Base-by-base conservation (phyloP, 2,113 vertebrate species). In the human region DNA sequence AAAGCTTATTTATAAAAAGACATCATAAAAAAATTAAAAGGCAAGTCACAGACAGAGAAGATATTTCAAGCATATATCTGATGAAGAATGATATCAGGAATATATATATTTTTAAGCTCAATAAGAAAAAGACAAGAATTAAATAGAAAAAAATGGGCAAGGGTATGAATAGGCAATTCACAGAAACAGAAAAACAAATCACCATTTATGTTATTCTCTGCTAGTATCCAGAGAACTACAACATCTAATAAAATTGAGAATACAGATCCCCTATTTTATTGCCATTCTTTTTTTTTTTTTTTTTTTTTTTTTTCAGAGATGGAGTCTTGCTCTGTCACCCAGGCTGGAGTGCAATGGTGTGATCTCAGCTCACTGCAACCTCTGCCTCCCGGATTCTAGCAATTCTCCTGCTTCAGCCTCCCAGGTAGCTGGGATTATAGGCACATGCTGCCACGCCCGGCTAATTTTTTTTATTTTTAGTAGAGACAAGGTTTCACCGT, bases 71-170 rank as follows among this genome's bases (percentile, higher is more conserved):
- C 27, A 72, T 79, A 0, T 92, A 78, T 94, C 25, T 94, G 38
- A 97, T 18, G 79, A 75, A 96, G 11, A 92, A 79, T 89, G 6
- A 10, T 79, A 87, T 82, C 35, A 86, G 20, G 6, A 90, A 73
- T 84, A 75, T 78, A 52, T 12, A 50, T 75, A 55, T n/a, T 73
- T 93, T 68, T 48, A 91, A 89, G 27, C n/a, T 78, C 66, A 91
- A 8, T 93, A 93, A 82, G 14, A 57, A 88, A 79, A 97, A 86
- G 68, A 61, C 64, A 73, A 89, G 73, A 81, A 81, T 79, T 79
- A 48, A 92, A 79, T 12, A 68, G 59, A 38, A 86, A 89, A 83
- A 55, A 86, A 50, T 66, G 20, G 35, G 18, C 57, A 93, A 88
- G 66, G 23, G 85, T 27, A 59, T 59, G 43, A 94, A 96, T 23